Evolutionary conservation across 1,140 invertebrate genomes (phyloP).

Genomic region (Tigriopus japonicus): DNA sequence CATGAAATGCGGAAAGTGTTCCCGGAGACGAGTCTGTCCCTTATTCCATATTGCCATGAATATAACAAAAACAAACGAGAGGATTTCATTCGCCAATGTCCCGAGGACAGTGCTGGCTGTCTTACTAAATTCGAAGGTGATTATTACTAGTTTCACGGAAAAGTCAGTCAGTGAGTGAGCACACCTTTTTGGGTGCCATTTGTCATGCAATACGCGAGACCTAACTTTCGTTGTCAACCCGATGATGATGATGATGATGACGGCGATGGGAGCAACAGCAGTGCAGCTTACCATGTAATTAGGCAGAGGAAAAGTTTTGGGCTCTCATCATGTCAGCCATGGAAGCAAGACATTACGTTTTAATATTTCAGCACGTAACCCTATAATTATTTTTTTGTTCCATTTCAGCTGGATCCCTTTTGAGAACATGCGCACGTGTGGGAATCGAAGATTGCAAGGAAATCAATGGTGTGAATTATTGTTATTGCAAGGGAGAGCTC

Average conservation of each 20-base stretch:
- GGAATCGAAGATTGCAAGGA: conserved; percentile 7
- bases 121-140: conserved; percentile 9
- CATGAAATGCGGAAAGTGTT: background rate
- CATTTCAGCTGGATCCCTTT: background rate
- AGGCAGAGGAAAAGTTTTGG: background rate
- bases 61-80: background rate
- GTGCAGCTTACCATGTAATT: background rate
- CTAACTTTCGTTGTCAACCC: background rate
- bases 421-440: conserved; percentile 7
- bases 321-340: background rate
- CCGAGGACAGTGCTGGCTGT: background rate
- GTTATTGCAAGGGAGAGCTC: conserved; percentile 4
- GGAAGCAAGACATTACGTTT: background rate
- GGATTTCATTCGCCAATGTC: background rate
- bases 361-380: background rate
- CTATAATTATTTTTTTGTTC: background rate
- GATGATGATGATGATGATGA: background rate
- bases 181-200: background rate
- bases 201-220: background rate
- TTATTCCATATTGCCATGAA: background rate
- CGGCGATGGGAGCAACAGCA: background rate
- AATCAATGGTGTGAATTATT: conserved; percentile 7
- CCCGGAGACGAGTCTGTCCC: background rate
- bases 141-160: background rate
- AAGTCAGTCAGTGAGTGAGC: background rate